Evolutionary conservation across 2,888 invertebrate species (phyloP), one percentile per base, ranked within the genome.

Genomic region (Hirtodrosophila histrioides): DNA sequence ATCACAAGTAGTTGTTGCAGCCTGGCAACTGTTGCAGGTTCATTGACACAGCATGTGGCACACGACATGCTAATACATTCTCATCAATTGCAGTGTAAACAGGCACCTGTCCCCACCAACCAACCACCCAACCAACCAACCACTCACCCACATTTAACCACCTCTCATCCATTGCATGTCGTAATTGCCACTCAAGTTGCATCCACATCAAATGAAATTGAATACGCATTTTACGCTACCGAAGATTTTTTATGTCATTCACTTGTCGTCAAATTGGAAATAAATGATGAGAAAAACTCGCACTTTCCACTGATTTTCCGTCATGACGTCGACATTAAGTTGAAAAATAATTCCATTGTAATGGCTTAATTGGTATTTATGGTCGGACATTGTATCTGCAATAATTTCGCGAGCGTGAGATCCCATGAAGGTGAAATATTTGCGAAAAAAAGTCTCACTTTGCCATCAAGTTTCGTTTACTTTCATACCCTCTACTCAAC

Each of bases 311-410:
- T 31, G 64, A 69, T 69, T 65, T 49, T 70, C 55, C 33, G 49
- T 39, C 51, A 61, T 62, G 51, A 48, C 55, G 72, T 74, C 69
- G 64, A 84, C 75, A 72, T 54, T 44, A 23, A 35, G 7, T 29
- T 37, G 58, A 49, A 49, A 41, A 56, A 65, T 58, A 67, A 77
- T 62, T 75, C 64, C 72, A 58, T 49, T 70, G 73, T 85, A 82
- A 82, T 86, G 65, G 66, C 80, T 86, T 82, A 82, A 82, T 82
- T 82, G 86, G 77, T 87, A 87, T 73, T 82, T 83, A 86, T 70
- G 73, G 39, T 46, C 49, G 57, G 48, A 48, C 70, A 67, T 44
- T 37, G 54, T 44, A n/a, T 48, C 45, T 51, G 46, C 36, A 53
- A 61, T 62, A 68, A 61, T 76, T 57, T 61, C 44, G 48, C 37